A percentile compares a stretch with the other conserved stretches of the same genome.
Conservation (phyloP, 2,797 vertebrate genomes). For the Leptodactylus fallax region DNA sequence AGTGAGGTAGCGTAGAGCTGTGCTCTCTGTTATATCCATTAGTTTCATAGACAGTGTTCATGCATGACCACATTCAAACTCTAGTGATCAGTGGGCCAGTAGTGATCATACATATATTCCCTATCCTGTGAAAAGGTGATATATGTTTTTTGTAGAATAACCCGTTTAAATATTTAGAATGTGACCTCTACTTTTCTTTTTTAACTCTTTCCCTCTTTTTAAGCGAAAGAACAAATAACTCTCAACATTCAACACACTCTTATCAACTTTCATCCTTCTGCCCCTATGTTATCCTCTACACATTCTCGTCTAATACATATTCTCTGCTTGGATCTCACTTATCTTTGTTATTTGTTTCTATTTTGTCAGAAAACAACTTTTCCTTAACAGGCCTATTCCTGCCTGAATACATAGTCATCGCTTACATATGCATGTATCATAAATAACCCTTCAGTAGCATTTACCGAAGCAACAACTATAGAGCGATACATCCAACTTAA, state of each 20-base stretch:
- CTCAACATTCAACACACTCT: background rate
- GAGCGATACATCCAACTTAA: no score
- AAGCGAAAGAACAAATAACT: background rate
- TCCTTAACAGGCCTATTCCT: constrained; percentile 8
- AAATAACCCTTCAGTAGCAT: background rate
- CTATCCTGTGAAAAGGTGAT: no score
- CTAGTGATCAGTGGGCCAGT: no score
- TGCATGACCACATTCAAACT: no score
- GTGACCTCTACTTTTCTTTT: background rate
- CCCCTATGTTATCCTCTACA: background rate
- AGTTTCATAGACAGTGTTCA: no score
- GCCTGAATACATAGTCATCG: constrained; percentile 2
- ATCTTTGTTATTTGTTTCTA: constrained; percentile 7
- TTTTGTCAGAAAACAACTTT: background rate
- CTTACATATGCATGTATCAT: background rate
- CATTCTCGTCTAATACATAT: background rate
- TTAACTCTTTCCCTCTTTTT: background rate
- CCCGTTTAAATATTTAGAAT: background rate
- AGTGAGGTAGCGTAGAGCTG: no score
- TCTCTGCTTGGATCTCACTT: background rate
- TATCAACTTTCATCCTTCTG: constrained; percentile 4
- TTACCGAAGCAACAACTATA: no score
- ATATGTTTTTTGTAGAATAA: no score
- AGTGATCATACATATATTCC: no score
- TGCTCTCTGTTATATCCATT: no score